Conservation (phyloP, 2,113 vertebrate species). For the Crocuta crocuta region DNA sequence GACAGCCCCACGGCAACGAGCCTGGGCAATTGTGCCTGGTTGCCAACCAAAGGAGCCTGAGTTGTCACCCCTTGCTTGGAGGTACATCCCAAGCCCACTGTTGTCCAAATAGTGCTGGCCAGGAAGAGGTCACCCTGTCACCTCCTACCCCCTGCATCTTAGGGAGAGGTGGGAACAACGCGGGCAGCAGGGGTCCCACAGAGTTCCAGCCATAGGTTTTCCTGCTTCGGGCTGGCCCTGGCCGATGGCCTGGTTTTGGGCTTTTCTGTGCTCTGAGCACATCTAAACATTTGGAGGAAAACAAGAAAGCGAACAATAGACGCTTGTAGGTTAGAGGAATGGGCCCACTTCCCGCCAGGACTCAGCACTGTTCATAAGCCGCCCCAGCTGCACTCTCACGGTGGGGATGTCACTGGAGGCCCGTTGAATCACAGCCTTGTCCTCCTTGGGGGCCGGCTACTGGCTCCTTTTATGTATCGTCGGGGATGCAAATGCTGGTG, state of each 20-base stretch:
- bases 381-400: conserved; percentile 85
- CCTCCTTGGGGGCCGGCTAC: conserved; percentile 13
- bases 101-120: neutral
- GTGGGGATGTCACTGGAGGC: conserved; percentile 81
- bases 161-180: neutral
- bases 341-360: conserved; percentile 82
- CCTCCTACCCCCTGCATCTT: neutral
- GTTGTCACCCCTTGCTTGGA: neutral
- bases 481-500: conserved; percentile 39
- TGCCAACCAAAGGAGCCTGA: neutral
- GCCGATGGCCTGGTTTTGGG: conserved; percentile 72
- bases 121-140: neutral
- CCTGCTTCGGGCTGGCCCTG: conserved; percentile 65
- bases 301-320: conserved; percentile 87
- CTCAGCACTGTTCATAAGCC: conserved; percentile 80
- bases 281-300: conserved; percentile 86
- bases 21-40: neutral
- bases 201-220: conserved; percentile 67
- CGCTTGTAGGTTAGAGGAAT: conserved; percentile 83
- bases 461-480: conserved; percentile 63
- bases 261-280: conserved; percentile 83
- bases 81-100: neutral
- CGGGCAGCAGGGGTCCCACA: neutral
- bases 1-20: neutral
- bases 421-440: conserved; percentile 82